Base-by-base conservation (phyloP, 2,797 vertebrate genomes). In the Melopsittacus undulatus region DNA sequence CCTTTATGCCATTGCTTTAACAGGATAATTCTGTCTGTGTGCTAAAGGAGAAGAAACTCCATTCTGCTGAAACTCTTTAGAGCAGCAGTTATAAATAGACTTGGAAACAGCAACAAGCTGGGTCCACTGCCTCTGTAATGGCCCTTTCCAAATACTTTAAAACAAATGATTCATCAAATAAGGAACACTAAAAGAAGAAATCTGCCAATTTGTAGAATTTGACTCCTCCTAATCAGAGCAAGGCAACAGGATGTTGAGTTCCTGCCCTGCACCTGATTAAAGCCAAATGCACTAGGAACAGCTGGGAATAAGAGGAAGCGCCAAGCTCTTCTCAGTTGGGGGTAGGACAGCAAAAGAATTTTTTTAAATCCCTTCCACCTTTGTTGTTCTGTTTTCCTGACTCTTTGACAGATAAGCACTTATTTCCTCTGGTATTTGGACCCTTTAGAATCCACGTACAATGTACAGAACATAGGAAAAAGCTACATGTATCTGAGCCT, bases 201-300 rank as follows among this genome's bases (percentile, higher is more conserved):
- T 98, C 95, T 97, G 98, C 97, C 97, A 98, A 98, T 98, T 98
- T 98, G 98, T 98, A 98, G 98, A 98, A 98, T 98, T 95, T 98
- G 98, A 98, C 98, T 98, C 97, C 98, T 98, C 98, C 98, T 99
- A 99, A 99, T 99, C 98, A 99, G 98, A 98, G 97, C 96, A 96
- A 98, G 97, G 98, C 98, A 98, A 97, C 98, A 99, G 98, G 99
- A 99, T 99, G 98, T 98, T 94, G 97, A 98, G 98, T 98, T 98
- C 98, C 98, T 98, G 98, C 98, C 98, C 98, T 98, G 97, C 97
- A 98, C 98, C 98, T 99, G 98, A 99, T 99, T 99, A 99, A 98
- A 99, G 98, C 98, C 98, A 99, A 99, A 99, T 98, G 98, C 98
- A 96, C 90, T 96, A 87, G 94, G 92, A 97, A 94, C 98, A 97